Evolutionary conservation across 64 coral and sea anemone species (phyloP), one percentile per base, ranked within the genome.

Genomic region (Pachyseris speciosa): DNA sequence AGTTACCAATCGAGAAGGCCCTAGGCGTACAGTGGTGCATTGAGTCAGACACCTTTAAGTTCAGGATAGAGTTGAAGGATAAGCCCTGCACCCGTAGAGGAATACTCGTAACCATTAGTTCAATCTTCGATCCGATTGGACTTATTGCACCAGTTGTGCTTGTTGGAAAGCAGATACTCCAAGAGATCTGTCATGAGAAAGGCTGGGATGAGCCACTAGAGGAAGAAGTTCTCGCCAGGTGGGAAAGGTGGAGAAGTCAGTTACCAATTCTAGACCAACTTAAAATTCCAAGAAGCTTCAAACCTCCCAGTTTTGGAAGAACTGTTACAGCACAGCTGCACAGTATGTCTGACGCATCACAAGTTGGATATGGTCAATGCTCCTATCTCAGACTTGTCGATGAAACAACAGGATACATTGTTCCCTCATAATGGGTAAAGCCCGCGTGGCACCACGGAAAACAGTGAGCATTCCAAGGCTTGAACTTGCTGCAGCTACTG

Each of bases 161-260:
- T 19, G 32, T 78, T 36, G 88, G 88, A 48, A 90, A 90, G 28
- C 60, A 90, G 74, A 90, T 71, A 25, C 74, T 90, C 36, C 88
- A n/a, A n/a, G n/a, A n/a, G n/a, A n/a, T n/a, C n/a, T n/a, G n/a
- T n/a, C n/a, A n/a, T n/a, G n/a, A n/a, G n/a, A n/a, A n/a, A n/a
- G n/a, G n/a, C n/a, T n/a, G n/a, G n/a, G n/a, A n/a, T n/a, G n/a
- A n/a, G n/a, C n/a, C n/a, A n/a, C n/a, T n/a, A n/a, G n/a, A n/a
- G n/a, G n/a, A n/a, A n/a, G n/a, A n/a, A n/a, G n/a, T n/a, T n/a
- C n/a, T n/a, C n/a, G n/a, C n/a, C n/a, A 90, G 59, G 27, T 28
- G 12, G 39, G 73, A 80, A 65, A 38, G 58, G 27, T 83, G 76
- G 88, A 80, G 60, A 79, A 80, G 50, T 47, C 39, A 80, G 72